Evolutionary conservation across 2,888 invertebrate species (phyloP).

Genomic region (Amiota communis): DNA sequence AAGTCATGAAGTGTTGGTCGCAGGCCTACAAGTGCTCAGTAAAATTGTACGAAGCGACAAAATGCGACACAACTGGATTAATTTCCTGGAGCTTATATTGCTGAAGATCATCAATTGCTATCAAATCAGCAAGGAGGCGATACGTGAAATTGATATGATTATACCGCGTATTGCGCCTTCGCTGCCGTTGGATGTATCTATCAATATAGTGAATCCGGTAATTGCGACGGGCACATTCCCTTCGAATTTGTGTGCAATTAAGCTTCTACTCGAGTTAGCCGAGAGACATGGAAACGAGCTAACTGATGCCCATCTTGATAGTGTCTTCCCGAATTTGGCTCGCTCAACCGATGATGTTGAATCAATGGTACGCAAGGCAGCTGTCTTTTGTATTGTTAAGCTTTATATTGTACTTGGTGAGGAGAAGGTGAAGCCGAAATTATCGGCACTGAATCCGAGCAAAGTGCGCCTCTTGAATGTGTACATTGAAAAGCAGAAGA

Average conservation of each 20-base stretch:
- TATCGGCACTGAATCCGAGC: conserved; percentile 87
- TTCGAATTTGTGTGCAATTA: conserved; percentile 91
- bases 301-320: conserved; percentile 82
- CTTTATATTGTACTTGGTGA: conserved; percentile 92
- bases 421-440: conserved; percentile 85
- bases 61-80: conserved; percentile 85
- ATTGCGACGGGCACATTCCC: conserved; percentile 91
- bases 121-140: conserved; percentile 83
- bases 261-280: conserved; percentile 89
- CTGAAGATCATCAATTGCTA: conserved; percentile 92
- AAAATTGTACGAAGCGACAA: conserved; percentile 88
- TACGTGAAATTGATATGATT: conserved; percentile 89
- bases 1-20: conserved; percentile 79
- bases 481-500: conserved; percentile 68
- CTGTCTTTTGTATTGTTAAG: conserved; percentile 97
- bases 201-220: conserved; percentile 82
- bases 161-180: conserved; percentile 83
- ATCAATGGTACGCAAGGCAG: conserved; percentile 94
- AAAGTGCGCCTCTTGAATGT: conserved; percentile 76
- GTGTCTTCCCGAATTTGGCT: conserved; percentile 90
- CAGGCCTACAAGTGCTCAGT: conserved; percentile 85
- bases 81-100: conserved; percentile 92
- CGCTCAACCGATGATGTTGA: conserved; percentile 93
- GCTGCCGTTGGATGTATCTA: conserved; percentile 85
- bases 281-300: conserved; percentile 83